A percentile compares a stretch with the other conserved stretches of the same genome.
Evolutionary conservation across 2,888 invertebrate genomes (phyloP).

Genomic region (Orthosia gracilis): DNA sequence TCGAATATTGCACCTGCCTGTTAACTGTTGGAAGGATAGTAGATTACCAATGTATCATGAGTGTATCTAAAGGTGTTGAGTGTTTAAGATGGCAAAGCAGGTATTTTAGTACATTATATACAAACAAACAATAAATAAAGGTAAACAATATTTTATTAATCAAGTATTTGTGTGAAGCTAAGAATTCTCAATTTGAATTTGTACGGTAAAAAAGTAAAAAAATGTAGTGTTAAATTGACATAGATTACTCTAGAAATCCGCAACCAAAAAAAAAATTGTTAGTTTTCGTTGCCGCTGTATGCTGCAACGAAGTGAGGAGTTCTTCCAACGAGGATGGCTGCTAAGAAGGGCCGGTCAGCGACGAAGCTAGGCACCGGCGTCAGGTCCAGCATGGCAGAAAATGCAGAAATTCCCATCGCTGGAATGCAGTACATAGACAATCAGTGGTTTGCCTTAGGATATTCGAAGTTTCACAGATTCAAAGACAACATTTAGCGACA

Average conservation of each 20-base stretch:
- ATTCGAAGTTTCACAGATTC: not conserved
- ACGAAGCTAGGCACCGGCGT: constrained; percentile 74
- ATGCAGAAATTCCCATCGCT: constrained; percentile 76
- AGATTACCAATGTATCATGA: not conserved
- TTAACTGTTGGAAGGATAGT: not conserved
- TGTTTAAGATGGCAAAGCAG: too few relatives aligned
- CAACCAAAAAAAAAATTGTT: too few relatives aligned
- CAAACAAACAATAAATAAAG: too few relatives aligned
- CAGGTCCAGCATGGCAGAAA: constrained; percentile 72
- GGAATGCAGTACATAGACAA: constrained; percentile 67
- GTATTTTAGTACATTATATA: too few relatives aligned
- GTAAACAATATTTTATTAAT: too few relatives aligned
- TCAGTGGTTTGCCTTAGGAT: constrained; percentile 5
- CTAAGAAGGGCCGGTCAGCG: constrained; percentile 82
- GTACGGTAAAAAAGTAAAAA: constrained; percentile 8
- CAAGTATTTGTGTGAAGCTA: too few relatives aligned
- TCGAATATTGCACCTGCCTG: not conserved
- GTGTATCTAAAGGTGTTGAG: too few relatives aligned
- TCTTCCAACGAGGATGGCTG: constrained; percentile 71
- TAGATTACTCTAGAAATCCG: too few relatives aligned
- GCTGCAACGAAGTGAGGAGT: constrained; percentile 76
- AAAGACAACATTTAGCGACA: constrained; percentile 9
- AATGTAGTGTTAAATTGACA: not conserved
- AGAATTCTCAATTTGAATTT: too few relatives aligned
- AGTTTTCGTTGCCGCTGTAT: constrained; percentile 65